A percentile compares a stretch with the other conserved stretches of the same genome.
These are phyloP conservation scores for Leptoteleia sp. DNA, from an alignment of 1,140 invertebrate species.

Conservation along the genomic window DNA sequence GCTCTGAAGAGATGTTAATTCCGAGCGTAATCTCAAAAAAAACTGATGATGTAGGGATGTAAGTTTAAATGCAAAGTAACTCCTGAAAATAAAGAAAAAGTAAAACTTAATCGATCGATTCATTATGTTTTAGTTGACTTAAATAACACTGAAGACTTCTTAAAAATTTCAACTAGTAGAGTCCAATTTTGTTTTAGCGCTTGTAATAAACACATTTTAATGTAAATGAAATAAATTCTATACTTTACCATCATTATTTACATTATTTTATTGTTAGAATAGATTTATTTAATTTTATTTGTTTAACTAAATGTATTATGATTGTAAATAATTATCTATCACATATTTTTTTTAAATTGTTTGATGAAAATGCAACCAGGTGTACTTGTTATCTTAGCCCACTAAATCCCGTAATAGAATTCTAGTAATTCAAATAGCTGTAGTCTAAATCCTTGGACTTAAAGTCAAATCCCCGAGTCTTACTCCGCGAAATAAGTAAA, in stretches of 20 bases:
- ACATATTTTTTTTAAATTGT: too few relatives aligned
- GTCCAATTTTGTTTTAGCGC: too few relatives aligned
- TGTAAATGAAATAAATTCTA: too few relatives aligned
- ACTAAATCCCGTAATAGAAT: conserved; percentile 14
- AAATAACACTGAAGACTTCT: too few relatives aligned
- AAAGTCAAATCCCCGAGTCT: conserved; percentile 18
- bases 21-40: conserved; percentile 86
- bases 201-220: too few relatives aligned
- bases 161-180: too few relatives aligned
- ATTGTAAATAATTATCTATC: too few relatives aligned
- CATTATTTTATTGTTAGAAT: too few relatives aligned
- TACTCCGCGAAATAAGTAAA: conserved; percentile 34
- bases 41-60: conserved; percentile 89
- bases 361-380: conserved; percentile 1
- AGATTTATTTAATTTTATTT: too few relatives aligned
- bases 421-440: conserved; percentile 14
- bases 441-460: conserved; percentile 18
- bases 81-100: conserved; percentile 77
- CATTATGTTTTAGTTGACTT: background rate
- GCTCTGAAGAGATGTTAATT: conserved; percentile 85
- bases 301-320: too few relatives aligned
- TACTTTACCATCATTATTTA: too few relatives aligned
- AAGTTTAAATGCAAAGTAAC: conserved; percentile 87
- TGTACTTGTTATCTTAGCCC: background rate
- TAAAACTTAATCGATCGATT: conserved; percentile 30